Percentiles rank a stretch among this genome's conserved stretches.
Conservation (phyloP, 2,113 vertebrate genomes). For the Morone chrysops region DNA sequence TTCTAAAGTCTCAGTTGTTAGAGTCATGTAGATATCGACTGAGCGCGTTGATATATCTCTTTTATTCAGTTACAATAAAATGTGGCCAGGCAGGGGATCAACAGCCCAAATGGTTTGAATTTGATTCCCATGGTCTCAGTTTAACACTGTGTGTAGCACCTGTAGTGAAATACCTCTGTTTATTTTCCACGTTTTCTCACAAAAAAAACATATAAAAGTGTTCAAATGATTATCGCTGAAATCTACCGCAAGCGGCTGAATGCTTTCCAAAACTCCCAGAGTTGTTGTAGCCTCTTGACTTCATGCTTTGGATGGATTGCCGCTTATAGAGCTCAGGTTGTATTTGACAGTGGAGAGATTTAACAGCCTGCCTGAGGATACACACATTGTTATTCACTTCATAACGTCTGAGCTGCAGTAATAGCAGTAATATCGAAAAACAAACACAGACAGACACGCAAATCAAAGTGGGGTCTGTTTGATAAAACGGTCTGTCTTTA, state of each 20-base stretch:
- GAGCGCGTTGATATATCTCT: background rate
- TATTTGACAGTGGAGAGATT: constrained; percentile 35
- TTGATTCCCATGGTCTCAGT: background rate
- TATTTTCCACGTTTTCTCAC: background rate
- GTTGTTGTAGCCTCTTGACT: constrained; percentile 19
- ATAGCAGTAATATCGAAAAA: constrained; percentile 1
- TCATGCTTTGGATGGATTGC: background rate
- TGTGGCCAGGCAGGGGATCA: background rate
- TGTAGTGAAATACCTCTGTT: background rate
- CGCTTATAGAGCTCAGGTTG: constrained; percentile 20
- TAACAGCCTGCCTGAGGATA: constrained; percentile 43
- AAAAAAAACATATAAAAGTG: background rate
- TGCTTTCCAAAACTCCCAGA: constrained; percentile 7
- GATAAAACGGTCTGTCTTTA: background rate
- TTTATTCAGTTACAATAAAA: constrained; percentile 21
- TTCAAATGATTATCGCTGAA: background rate
- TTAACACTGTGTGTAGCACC: background rate
- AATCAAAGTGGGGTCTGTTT: constrained; percentile 25
- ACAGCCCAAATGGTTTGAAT: background rate
- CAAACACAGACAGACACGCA: constrained; percentile 17
- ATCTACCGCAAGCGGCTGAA: constrained; percentile 5
- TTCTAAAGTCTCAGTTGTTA: constrained; percentile 10
- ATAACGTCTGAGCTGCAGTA: constrained; percentile 37
- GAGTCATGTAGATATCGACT: background rate
- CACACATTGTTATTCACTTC: constrained; percentile 37